These are phyloP conservation scores for Adela reaumurella DNA, from an alignment of 2,888 invertebrate species.

Conservation along the genomic window DNA sequence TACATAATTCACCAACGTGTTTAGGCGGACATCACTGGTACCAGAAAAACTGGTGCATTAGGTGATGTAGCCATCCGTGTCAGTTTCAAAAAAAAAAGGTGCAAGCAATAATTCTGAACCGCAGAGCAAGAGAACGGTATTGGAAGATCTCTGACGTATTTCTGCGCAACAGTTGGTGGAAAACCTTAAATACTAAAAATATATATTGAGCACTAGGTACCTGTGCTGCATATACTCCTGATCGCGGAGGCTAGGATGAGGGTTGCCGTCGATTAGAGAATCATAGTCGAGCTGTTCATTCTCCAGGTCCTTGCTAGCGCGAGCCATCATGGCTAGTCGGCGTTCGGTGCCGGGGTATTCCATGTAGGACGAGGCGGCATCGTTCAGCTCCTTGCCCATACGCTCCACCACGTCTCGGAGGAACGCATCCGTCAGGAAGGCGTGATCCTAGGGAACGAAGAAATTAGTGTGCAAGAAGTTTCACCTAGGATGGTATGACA, in stretches of 20 bases:
- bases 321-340: conserved; percentile 44
- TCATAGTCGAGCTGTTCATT: conserved; percentile 70
- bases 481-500: conserved; percentile 9
- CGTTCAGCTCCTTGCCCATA: conserved; percentile 71
- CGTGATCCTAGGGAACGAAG: conserved; percentile 44
- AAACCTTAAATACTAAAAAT: no score
- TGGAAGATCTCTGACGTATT: no score
- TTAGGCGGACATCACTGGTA: no score
- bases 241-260: conserved; percentile 78
- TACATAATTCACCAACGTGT: no score
- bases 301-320: conserved; percentile 56
- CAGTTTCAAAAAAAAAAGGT: no score
- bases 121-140: no score
- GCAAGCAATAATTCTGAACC: no score
- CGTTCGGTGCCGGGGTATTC: conserved; percentile 57
- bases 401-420: conserved; percentile 74
- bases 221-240: conserved; percentile 86
- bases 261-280: conserved; percentile 62
- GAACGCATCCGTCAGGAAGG: conserved; percentile 66
- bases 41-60: no score
- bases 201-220: no score
- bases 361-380: conserved; percentile 61
- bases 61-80: no score
- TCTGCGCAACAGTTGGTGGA: no score
- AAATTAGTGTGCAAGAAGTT: conserved; percentile 9